Base-by-base conservation (phyloP, 2,797 vertebrate genomes). In the Enteromius radiatus region DNA sequence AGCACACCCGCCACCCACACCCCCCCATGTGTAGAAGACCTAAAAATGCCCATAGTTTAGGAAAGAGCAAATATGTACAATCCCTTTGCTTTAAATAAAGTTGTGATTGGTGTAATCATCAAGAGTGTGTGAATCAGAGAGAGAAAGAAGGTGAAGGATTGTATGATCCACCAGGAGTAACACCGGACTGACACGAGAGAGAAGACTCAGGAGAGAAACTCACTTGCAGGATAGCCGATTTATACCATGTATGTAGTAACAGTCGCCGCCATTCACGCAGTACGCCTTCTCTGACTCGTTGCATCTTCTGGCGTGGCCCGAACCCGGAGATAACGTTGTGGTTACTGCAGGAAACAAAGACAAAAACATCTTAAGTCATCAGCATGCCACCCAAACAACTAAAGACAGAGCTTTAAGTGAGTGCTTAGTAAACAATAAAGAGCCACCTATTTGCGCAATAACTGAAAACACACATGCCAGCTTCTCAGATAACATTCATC, bases 161-260 rank as follows among this genome's bases (percentile, higher is more conserved):
- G 1, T 9, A 28, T 64, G 61, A 43, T 63, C 23, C 17, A 78
- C 11, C 43, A 19, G 33, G 21, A 74, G 15, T 12, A 23, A 49
- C 45, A 41, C 63, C 3, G 69, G 15, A 84, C 75, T 21, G 49
- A 76, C 74, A 54, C 12, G 82, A 38, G 9, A 41, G 23, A 31
- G 47, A 23, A 70, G 12, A 9, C 23, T n/a, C 56, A 59, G 52
- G 23, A 80, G 38, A 80, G 80, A 80, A 74, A 94, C 94, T 94
- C 92, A 97, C 97, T 97, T 98, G 97, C 98, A 99, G 89, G 97
- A 97, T 86, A 98, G 95, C 92, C 96, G 95, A 93, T 98, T 97
- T 93, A 99, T 97, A 93, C 97, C 97, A 84, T 96, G 95, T 88
- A 98, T 97, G 95, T 97, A 98, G 95, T 97, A 98, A 95, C 98